Base-by-base conservation (phyloP, 2,888 invertebrate genomes). In the Drosophila hamatofila region DNA sequence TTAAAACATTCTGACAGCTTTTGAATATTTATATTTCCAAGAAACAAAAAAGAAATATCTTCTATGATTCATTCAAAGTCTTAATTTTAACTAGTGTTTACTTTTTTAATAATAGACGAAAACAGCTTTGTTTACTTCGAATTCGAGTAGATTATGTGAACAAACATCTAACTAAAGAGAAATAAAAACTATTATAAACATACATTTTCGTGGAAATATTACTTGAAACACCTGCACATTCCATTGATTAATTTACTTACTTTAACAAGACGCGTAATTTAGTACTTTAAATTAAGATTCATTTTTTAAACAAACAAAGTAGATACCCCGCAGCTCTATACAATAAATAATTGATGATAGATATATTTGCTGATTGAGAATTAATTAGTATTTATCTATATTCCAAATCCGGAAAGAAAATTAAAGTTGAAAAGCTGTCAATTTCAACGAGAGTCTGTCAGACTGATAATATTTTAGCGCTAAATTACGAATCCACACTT, bases 281-380 rank as follows among this genome's bases (percentile, higher is more conserved):
- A 33, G 12, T 14, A 21, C 18, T 33, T 18, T 14, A 33, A 49
- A 49, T 49, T 33, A 21, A 49, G 14, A 21, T 18, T n/a, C 11
- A n/a, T 21, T 49, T 49, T 30, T 3, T 21, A 49, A 33, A 14
- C 30, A 49, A 49, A 33, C 18, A 49, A 49, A 49, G 14, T 33
- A 21, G 18, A 14, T 14, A 14, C 21, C 33, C 30, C 33, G 18
- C 30, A 21, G 30, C 0, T 14, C 11, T 14, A 16, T 25, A 23
- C 3, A 21, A 21, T 33, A 30, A 49, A 49, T 33, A 30, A 30
- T 49, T 21, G 7, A 8, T 14, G 12, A 21, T 33, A 8, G 3
- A 49, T 33, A 0, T 18, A 4, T 49, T 49, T 33, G 33, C 3
- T 18, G 14, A 18, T 49, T n/a, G 48, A 27, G 27, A 11, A 27